A percentile compares a stretch with the other conserved stretches of the same genome.
These are phyloP conservation scores for Coranthus polyacanthus DNA, from an alignment of 2,797 vertebrate species.

Conservation along the genomic window DNA sequence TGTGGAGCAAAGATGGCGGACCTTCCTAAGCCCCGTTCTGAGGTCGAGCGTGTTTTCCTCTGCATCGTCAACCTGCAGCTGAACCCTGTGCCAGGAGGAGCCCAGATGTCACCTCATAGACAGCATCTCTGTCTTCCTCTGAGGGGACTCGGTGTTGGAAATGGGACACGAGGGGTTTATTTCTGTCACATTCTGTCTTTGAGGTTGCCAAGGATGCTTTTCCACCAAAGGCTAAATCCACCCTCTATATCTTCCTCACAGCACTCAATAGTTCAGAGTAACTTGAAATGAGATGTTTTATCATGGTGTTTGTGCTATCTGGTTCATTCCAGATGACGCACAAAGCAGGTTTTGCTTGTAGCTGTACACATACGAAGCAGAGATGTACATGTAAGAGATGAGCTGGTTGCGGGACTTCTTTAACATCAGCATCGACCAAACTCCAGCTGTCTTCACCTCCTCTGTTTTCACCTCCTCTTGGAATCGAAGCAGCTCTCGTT, in stretches of 20 bases:
- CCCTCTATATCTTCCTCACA: conserved; percentile 12
- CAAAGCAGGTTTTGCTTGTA: conserved; percentile 19
- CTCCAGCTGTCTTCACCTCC: conserved; percentile 10
- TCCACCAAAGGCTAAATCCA: conserved; percentile 36
- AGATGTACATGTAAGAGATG: conserved; percentile 20
- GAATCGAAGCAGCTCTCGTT: conserved; percentile 24
- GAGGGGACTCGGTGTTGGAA: conserved; percentile 41
- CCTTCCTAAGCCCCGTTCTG: conserved; percentile 31
- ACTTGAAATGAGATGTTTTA: conserved; percentile 24
- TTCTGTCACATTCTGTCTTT: conserved; percentile 55
- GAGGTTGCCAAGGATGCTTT: conserved; percentile 42
- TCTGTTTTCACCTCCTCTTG: conserved; percentile 7
- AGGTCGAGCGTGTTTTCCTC: conserved; percentile 23
- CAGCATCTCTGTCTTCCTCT: conserved; percentile 35
- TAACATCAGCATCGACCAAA: too few species aligned
- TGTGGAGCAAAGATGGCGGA: conserved; percentile 17
- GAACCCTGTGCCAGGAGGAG: conserved; percentile 38
- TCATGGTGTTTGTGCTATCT: conserved; percentile 30
- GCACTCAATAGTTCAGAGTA: conserved; percentile 40
- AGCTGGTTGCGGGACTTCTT: conserved; percentile 38
- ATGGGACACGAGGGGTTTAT: conserved; percentile 61
- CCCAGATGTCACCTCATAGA: conserved; percentile 44
- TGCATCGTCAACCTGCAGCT: conserved; percentile 36
- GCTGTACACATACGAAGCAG: conserved; percentile 18
- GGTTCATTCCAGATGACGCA: conserved; percentile 15